These are phyloP conservation scores for Galaxea fascicularis DNA, from an alignment of 92 coral and sea anemone genomes.

Conservation along the genomic window DNA sequence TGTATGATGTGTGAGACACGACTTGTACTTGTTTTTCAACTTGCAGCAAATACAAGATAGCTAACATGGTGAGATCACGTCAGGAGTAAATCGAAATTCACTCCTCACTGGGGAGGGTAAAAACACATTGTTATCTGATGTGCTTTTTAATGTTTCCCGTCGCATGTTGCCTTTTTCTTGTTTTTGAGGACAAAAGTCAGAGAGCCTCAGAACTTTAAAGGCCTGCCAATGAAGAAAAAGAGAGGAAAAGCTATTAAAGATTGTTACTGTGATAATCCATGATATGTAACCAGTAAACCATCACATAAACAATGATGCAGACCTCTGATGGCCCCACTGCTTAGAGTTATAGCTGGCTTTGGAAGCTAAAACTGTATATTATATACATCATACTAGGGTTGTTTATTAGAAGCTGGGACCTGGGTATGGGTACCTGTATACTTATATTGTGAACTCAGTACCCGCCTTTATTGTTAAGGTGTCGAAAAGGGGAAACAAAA, in stretches of 20 bases:
- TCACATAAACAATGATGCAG: too few relatives aligned
- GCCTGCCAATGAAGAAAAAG: slow-evolving; percentile 20
- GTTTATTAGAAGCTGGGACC: too few relatives aligned
- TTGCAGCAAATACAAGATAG: neutral
- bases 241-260: neutral
- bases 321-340: too few relatives aligned
- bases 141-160: neutral
- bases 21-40: neutral
- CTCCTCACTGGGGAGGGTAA: slow-evolving; percentile 29
- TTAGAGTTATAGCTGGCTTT: too few relatives aligned
- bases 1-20: neutral
- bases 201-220: slow-evolving; percentile 19
- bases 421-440: too few relatives aligned
- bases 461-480: too few relatives aligned
- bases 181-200: slow-evolving; percentile 20
- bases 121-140: slow-evolving; percentile 13
- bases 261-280: too few relatives aligned
- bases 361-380: too few relatives aligned
- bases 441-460: too few relatives aligned
- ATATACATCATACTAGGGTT: too few relatives aligned
- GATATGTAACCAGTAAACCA: too few relatives aligned
- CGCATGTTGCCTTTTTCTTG: neutral
- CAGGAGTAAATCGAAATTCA: neutral
- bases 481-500: too few relatives aligned
- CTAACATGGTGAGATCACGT: neutral